phyloP scores from a whole-genome alignment of 2,113 vertebrate species.

The Prunella fulvescens region DNA sequence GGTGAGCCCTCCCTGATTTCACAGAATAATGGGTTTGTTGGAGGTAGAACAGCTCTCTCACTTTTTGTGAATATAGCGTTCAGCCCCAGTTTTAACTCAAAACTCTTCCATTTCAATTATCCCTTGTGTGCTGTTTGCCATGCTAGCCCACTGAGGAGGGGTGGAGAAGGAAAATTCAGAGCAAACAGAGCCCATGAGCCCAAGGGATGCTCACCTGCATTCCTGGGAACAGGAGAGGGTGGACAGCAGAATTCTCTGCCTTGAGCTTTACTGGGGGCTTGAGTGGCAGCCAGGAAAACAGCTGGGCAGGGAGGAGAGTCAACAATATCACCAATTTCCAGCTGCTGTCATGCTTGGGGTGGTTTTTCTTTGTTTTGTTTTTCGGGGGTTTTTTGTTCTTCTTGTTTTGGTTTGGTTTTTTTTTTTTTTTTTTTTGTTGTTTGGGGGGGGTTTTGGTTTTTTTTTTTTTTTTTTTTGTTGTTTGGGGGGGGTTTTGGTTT shows the following conservation, averaged over 20 bases:
- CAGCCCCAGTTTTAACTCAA: not conserved
- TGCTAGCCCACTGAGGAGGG: not conserved
- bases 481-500: too few species aligned
- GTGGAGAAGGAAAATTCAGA: not conserved
- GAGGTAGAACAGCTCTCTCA: not conserved
- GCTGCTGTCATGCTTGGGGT: not conserved
- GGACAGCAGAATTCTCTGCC: not conserved
- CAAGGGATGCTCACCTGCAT: not conserved
- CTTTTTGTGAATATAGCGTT: not conserved
- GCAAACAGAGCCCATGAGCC: not conserved
- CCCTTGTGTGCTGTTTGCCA: not conserved
- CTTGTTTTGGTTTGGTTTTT: too few species aligned
- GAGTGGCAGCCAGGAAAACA: not conserved
- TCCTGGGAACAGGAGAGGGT: not conserved
- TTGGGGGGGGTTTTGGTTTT: too few species aligned
- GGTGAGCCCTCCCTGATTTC: not conserved
- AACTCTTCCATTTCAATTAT: not conserved
- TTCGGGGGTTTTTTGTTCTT: too few species aligned
- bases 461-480: too few species aligned
- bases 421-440: too few species aligned
- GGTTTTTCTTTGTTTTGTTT: not conserved
- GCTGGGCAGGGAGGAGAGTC: not conserved
- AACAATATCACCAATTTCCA: not conserved
- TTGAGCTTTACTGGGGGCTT: not conserved
- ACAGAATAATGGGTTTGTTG: not conserved